Evolutionary conservation across 92 coral and sea anemone species (phyloP).

Genomic region (Actinostola sp.): DNA sequence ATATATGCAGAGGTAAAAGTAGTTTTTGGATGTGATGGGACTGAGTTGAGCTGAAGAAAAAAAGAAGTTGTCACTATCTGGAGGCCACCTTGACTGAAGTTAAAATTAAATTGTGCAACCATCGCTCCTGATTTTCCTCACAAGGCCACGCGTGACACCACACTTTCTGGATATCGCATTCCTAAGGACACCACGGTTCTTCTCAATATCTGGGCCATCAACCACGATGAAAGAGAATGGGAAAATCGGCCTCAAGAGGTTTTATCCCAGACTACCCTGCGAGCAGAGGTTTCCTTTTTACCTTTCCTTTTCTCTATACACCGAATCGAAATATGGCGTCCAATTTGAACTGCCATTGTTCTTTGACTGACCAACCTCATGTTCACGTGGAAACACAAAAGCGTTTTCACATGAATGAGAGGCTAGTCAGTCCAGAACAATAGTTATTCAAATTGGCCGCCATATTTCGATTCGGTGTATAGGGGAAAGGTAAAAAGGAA

Average conservation of each 20-base stretch:
- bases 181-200: slow-evolving; percentile 74
- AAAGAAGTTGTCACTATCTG: slow-evolving; percentile 48
- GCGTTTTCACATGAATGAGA: no score
- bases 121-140: slow-evolving; percentile 69
- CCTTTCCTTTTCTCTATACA: no score
- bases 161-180: slow-evolving; percentile 58
- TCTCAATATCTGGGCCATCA: slow-evolving; percentile 74
- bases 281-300: no score
- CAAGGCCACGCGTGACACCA: slow-evolving; percentile 58
- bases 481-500: no score
- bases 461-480: no score
- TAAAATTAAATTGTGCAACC: slow-evolving; percentile 47
- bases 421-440: no score
- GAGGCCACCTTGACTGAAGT: slow-evolving; percentile 73
- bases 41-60: slow-evolving; percentile 55
- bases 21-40: slow-evolving; percentile 27
- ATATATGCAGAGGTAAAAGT: slow-evolving; percentile 54
- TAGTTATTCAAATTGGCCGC: no score
- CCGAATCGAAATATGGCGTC: no score
- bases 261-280: slow-evolving; percentile 72
- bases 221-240: slow-evolving; percentile 73
- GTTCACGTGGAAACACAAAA: no score
- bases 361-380: no score
- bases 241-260: slow-evolving; percentile 52
- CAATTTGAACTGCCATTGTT: no score